Evolutionary conservation across 2,797 vertebrate species (phyloP), one percentile per base, ranked within the genome.

Genomic region (Ctenopoma multispine): DNA sequence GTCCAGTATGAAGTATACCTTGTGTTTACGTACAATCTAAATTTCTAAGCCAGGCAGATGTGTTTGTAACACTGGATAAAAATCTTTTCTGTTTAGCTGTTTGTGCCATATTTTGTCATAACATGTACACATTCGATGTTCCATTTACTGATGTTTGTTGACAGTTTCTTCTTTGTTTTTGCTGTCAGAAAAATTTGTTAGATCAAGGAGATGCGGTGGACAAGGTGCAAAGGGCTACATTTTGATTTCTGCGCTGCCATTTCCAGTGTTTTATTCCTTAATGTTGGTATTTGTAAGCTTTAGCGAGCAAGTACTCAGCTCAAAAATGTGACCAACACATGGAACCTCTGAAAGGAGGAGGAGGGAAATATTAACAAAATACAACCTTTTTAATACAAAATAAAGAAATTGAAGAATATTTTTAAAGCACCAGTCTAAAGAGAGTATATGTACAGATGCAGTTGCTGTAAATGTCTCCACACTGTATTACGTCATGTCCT

Each of bases 381-480:
- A 9, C 12, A 10, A 7, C 24, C 11, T n/a, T 14, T 31, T 48
- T 68, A 29, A 63, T 56, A 64, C 13, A 65, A 48, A 48, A 59
- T 50, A 44, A 56, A 57, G 11, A 18, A 50, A 21, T 36, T 63
- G 36, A 47, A 48, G 31, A 82, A 50, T 61, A 34, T 60, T 5
- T 49, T 50, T 47, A 13, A 23, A 63, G 71, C 44, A 59, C 57
- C 60, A 43, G 53, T 49, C 40, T 59, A 24, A 62, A 34, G 20
- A 49, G 55, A 5, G n/a, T 61, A 43, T 63, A 51, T 41, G 3
- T 69, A 31, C n/a, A 69, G 23, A 40, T 50, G n/a, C 54, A 73
- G 67, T 77, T 67, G 57, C 85, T 87, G 75, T 83, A 73, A 80
- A 70, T 71, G 78, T 90, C 82, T 84, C 77, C 73, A 83, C 88